Base-by-base conservation (phyloP, 2,888 invertebrate genomes). In the Rhogogaster chlorosoma region DNA sequence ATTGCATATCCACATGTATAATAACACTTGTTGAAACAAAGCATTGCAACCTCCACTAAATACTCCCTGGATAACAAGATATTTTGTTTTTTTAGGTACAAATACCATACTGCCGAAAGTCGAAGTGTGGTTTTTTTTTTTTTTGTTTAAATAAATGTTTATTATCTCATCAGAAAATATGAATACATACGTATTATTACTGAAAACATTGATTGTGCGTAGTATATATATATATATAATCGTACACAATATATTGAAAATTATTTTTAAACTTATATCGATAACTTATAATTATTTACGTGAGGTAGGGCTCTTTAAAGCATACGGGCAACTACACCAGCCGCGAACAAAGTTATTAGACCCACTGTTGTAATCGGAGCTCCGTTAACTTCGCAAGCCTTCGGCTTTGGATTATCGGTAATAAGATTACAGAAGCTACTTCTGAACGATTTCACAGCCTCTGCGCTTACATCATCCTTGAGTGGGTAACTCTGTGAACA, bases 391-490 rank as follows among this genome's bases (percentile, higher is more conserved):
- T 67, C 80, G 53, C 73, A 61, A 9, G 26, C 71, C 88, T 94
- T 94, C 15, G 88, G 87, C 0, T 93, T 83, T 0, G 94, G 94
- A 77, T 94, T 94, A 88, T 87, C 92, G 10, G 88, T 84, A 0
- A 94, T 93, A 10, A 89, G 89, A 86, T 94, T 93, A 92, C 96
- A 96, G 2, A 96, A 92, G 0, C 95, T 95, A 0, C 93, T 92
- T 77, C 95, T 94, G 85, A 96, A 95, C 90, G 96, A 94, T 2
- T 91, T 92, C 89, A 95, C 93, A 0, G 96, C 95, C 57, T 94
- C 93, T 0, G 95, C 94, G 85, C 95, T 96, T 2, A 94, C 92
- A 0, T 94, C 94, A 87, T 94, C 93, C 88, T 96, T 95, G 93
- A 94, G 95, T 93, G 95, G 94, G 18, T 32, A 6, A 15, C 1